These are phyloP conservation scores for Gryllus longicercus DNA, from an alignment of 2,888 invertebrate genomes.

Conservation along the genomic window DNA sequence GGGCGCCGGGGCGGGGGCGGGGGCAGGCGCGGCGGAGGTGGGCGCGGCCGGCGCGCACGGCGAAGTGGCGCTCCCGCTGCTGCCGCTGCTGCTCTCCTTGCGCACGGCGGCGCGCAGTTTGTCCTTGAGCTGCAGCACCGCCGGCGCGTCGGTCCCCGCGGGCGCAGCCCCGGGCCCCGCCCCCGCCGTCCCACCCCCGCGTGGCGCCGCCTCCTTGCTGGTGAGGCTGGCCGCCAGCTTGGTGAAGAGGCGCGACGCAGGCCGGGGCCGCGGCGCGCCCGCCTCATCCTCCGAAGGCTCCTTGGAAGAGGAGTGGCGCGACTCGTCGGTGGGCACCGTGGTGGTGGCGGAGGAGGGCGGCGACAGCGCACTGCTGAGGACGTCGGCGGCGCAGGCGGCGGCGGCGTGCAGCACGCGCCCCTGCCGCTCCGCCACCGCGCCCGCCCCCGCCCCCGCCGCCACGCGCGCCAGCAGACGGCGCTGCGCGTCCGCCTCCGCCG, in stretches of 20 bases:
- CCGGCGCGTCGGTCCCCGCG: background rate
- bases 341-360: background rate
- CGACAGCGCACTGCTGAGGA: background rate
- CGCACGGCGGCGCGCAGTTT: conserved; percentile 50
- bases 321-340: conserved; percentile 21
- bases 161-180: background rate
- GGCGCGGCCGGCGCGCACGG: background rate
- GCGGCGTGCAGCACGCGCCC: background rate
- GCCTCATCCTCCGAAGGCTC: conserved; percentile 30
- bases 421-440: background rate
- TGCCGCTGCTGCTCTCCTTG: background rate
- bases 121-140: conserved; percentile 12
- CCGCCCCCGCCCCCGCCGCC: background rate
- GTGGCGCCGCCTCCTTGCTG: background rate
- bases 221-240: background rate
- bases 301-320: conserved; percentile 25
- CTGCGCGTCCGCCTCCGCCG: background rate
- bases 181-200: background rate
- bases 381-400: background rate
- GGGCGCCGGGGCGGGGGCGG: background rate
- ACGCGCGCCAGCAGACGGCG: background rate
- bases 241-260: conserved; percentile 2
- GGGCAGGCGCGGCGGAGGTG: background rate
- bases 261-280: background rate
- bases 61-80: background rate